These are phyloP conservation scores for Gymnoscopelus microlampas DNA, from an alignment of 2,797 vertebrate species.

Conservation along the genomic window DNA sequence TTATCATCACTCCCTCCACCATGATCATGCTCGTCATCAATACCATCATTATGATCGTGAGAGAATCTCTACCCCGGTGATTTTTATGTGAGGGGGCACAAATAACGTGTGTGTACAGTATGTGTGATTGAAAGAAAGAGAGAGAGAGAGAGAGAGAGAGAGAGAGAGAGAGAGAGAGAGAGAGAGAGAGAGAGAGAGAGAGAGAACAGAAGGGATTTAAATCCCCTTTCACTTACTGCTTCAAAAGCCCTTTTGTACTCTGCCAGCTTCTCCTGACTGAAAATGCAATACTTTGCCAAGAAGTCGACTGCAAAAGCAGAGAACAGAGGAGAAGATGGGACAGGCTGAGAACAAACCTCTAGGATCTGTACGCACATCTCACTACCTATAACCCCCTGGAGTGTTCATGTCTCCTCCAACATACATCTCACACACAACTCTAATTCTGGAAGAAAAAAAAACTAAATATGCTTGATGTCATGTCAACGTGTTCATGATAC, in stretches of 20 bases:
- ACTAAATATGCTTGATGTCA: too few relatives aligned
- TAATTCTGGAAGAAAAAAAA: too few relatives aligned
- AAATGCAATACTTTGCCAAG: constrained; percentile 94
- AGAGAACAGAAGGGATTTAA: constrained; percentile 60
- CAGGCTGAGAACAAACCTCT: constrained; percentile 13
- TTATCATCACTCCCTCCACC: background rate
- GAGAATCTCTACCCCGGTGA: background rate
- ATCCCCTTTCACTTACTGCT: constrained; percentile 87
- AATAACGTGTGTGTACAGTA: background rate
- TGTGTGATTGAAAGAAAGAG: too few relatives aligned
- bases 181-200: constrained; percentile 20
- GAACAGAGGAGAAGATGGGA: constrained; percentile 50
- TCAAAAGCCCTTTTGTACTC: constrained; percentile 94
- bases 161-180: constrained; percentile 12
- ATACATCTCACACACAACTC: too few relatives aligned
- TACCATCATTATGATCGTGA: background rate
- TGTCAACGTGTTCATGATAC: too few relatives aligned
- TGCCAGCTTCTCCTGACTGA: constrained; percentile 90
- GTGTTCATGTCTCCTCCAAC: background rate
- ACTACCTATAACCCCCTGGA: background rate
- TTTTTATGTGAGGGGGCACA: background rate
- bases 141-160: constrained; percentile 4
- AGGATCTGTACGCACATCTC: background rate
- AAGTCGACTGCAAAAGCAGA: constrained; percentile 87
- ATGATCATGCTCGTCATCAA: background rate